Evolutionary conservation across 37 sponge, comb jelly and placozoan species (phyloP).

Genomic region (Beroe forskalii): DNA sequence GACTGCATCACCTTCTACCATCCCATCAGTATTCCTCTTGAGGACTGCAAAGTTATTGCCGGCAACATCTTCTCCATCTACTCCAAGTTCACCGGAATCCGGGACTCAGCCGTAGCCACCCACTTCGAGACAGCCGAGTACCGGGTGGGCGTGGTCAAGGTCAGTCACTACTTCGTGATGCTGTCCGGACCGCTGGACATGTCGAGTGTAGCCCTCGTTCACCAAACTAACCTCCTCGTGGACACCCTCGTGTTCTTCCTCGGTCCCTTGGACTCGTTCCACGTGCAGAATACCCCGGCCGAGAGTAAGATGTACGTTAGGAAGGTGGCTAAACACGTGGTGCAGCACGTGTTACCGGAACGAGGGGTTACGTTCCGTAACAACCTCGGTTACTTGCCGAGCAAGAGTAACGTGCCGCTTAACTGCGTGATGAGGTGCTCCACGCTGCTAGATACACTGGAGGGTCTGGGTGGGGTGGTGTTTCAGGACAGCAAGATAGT

Average conservation of each 20-base stretch:
- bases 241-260: slow-evolving; percentile 37
- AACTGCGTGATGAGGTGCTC: slow-evolving; percentile 16
- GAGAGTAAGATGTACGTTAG: slow-evolving; percentile 8
- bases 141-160: neutral
- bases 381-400: slow-evolving; percentile 33
- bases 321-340: neutral
- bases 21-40: neutral
- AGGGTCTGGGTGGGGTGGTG: neutral
- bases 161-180: slow-evolving; percentile 18
- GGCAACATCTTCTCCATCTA: neutral
- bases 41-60: slow-evolving; percentile 13
- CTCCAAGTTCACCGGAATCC: neutral
- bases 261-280: neutral
- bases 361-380: slow-evolving; percentile 35
- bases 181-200: slow-evolving; percentile 42
- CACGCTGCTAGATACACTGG: neutral
- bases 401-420: slow-evolving; percentile 25
- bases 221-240: neutral
- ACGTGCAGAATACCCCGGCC: neutral
- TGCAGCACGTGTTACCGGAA: neutral
- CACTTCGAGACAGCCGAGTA: slow-evolving; percentile 1
- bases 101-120: neutral
- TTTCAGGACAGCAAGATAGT: slow-evolving; percentile 31
- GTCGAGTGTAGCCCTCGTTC: neutral
- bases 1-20: slow-evolving; percentile 53